These are phyloP conservation scores for Salvelinus fontinalis DNA, from an alignment of 2,113 vertebrate species.

Conservation along the genomic window DNA sequence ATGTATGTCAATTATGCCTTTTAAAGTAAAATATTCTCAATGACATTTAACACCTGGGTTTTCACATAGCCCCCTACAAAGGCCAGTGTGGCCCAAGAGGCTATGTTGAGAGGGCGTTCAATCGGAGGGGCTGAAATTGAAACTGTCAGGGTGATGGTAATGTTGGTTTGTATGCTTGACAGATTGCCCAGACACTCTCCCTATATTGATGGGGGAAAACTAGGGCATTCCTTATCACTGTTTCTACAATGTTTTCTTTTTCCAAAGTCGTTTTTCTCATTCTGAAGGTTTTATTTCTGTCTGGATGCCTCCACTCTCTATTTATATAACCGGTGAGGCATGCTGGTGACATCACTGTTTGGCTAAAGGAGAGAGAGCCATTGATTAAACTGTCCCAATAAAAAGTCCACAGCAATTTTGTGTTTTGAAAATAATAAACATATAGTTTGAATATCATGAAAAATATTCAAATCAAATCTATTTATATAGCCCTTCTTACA, in stretches of 20 bases:
- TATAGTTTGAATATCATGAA: no score
- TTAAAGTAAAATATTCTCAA: no score
- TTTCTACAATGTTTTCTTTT: background rate
- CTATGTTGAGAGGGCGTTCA: constrained; percentile 22
- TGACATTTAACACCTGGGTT: no score
- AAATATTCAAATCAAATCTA: no score
- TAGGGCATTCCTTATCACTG: background rate
- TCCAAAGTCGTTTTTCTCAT: background rate
- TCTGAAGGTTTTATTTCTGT: constrained; percentile 19
- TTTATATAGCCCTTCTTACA: no score
- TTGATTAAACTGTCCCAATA: background rate
- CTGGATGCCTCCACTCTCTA: constrained; percentile 1
- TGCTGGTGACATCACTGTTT: background rate
- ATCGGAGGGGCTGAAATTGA: constrained; percentile 34
- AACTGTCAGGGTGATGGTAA: constrained; percentile 26
- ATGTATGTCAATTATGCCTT: no score
- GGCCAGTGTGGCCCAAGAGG: constrained; percentile 9
- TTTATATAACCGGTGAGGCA: background rate
- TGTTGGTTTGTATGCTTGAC: constrained; percentile 22
- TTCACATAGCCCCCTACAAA: background rate
- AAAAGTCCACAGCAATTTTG: no score
- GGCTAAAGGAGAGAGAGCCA: background rate
- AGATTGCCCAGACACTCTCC: constrained; percentile 22
- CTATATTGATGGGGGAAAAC: background rate
- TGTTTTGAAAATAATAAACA: no score